These are phyloP conservation scores for Paedocypris micromegethes DNA, from an alignment of 2,797 vertebrate species.

Conservation along the genomic window DNA sequence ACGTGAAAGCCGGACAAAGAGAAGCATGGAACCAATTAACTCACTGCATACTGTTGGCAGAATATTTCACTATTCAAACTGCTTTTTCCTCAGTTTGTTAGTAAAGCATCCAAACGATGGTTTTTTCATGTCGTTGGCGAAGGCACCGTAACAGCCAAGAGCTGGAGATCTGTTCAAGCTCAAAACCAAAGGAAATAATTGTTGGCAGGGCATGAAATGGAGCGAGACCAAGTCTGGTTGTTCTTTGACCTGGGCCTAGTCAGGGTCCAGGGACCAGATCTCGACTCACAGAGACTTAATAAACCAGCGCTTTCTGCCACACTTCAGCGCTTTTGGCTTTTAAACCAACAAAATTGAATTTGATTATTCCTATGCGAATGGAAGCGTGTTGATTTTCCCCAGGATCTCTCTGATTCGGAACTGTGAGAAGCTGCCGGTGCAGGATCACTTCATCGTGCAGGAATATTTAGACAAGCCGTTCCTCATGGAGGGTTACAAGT, in stretches of 20 bases:
- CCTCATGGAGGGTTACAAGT: constrained; percentile 98
- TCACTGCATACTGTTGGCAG: constrained; percentile 59
- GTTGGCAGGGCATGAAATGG: constrained; percentile 56
- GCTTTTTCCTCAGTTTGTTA: constrained; percentile 59
- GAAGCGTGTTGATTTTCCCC: constrained; percentile 18
- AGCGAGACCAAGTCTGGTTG: constrained; percentile 53
- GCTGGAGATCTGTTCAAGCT: constrained; percentile 60
- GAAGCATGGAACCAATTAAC: constrained; percentile 62
- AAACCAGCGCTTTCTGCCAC: constrained; percentile 30
- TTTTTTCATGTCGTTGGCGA: constrained; percentile 45
- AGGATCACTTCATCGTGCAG: constrained; percentile 97
- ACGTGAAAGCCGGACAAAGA: constrained; percentile 38
- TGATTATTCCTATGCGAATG: background rate
- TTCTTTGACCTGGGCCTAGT: constrained; percentile 56
- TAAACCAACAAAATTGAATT: constrained; percentile 47
- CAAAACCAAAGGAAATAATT: constrained; percentile 67
- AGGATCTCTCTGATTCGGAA: constrained; percentile 97
- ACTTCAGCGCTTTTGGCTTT: constrained; percentile 32
- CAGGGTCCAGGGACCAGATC: constrained; percentile 48
- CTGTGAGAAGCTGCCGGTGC: constrained; percentile 91
- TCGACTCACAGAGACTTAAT: constrained; percentile 51
- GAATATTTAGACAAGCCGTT: constrained; percentile 98
- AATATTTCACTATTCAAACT: constrained; percentile 53
- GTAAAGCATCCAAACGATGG: constrained; percentile 45
- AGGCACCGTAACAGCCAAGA: constrained; percentile 55